These are phyloP conservation scores for Microcebus lehilahytsara DNA, from an alignment of 2,113 vertebrate genomes.

Conservation along the genomic window DNA sequence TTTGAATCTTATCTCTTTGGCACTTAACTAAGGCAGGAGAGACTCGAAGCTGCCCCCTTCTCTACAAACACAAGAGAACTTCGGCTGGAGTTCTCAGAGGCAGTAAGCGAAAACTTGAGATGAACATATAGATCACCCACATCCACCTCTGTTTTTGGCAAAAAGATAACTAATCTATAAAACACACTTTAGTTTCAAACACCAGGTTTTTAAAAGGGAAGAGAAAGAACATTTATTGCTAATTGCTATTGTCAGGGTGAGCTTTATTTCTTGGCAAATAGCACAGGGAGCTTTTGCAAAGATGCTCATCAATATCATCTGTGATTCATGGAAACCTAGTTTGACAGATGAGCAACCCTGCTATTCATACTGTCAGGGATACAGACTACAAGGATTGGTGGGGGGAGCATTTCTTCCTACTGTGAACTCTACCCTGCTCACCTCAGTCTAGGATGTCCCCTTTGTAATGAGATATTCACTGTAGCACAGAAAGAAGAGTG, in stretches of 20 bases:
- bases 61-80: background rate
- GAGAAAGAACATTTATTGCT: slow-evolving; percentile 35
- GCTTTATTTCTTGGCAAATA: slow-evolving; percentile 52
- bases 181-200: slow-evolving; percentile 19
- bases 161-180: slow-evolving; percentile 22
- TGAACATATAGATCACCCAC: background rate
- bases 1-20: background rate
- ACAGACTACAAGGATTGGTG: background rate
- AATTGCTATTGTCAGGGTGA: slow-evolving; percentile 55
- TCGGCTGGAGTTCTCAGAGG: background rate
- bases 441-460: background rate
- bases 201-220: slow-evolving; percentile 13
- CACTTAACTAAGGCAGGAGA: background rate
- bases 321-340: slow-evolving; percentile 32
- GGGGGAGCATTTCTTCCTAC: background rate
- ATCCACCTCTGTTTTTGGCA: background rate
- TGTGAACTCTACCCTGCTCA: background rate
- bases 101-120: background rate
- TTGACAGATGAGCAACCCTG: slow-evolving; percentile 33
- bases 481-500: background rate
- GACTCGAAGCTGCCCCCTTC: background rate
- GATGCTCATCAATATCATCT: slow-evolving; percentile 55
- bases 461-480: background rate
- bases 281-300: slow-evolving; percentile 15
- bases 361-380: background rate